These are phyloP conservation scores for Solenopsis fugax DNA, from an alignment of 1,140 invertebrate genomes.

Conservation along the genomic window DNA sequence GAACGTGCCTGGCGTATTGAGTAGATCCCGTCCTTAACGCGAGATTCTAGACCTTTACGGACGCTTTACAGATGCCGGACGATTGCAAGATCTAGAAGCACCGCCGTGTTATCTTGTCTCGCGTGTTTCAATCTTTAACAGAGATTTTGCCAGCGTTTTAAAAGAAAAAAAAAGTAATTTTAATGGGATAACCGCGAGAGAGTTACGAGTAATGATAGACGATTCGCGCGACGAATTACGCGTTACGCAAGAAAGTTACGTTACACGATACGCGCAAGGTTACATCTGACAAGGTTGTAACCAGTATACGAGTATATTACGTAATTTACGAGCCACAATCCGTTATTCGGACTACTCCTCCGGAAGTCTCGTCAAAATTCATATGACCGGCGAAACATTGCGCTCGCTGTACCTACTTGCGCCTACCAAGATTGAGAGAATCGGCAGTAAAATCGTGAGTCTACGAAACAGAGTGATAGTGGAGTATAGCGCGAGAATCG, in stretches of 20 bases:
- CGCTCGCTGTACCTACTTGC: no score
- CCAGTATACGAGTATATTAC: not conserved
- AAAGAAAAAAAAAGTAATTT: not conserved
- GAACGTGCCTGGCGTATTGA: slow-evolving; percentile 65
- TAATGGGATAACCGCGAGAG: slow-evolving; percentile 19
- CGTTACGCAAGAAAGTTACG: slow-evolving; percentile 19
- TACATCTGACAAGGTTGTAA: not conserved
- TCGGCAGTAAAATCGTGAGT: not conserved
- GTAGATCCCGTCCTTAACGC: slow-evolving; percentile 49
- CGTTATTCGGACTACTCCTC: slow-evolving; percentile 13
- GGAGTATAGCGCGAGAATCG: not conserved
- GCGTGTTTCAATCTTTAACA: not conserved
- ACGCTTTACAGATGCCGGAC: not conserved
- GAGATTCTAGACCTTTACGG: not conserved
- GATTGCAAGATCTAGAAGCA: not conserved
- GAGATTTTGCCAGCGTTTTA: not conserved
- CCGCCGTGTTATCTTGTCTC: not conserved
- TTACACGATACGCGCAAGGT: slow-evolving; percentile 17
- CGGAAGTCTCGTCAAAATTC: not conserved
- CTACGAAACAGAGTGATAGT: not conserved
- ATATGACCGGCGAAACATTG: not conserved
- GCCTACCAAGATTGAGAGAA: not conserved
- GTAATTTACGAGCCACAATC: slow-evolving; percentile 20
- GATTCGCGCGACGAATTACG: not conserved
- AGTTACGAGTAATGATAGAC: not conserved